A percentile compares a stretch with the other conserved stretches of the same genome.
Conservation (phyloP, 2,113 vertebrate genomes). For the Haemorhous mexicanus region DNA sequence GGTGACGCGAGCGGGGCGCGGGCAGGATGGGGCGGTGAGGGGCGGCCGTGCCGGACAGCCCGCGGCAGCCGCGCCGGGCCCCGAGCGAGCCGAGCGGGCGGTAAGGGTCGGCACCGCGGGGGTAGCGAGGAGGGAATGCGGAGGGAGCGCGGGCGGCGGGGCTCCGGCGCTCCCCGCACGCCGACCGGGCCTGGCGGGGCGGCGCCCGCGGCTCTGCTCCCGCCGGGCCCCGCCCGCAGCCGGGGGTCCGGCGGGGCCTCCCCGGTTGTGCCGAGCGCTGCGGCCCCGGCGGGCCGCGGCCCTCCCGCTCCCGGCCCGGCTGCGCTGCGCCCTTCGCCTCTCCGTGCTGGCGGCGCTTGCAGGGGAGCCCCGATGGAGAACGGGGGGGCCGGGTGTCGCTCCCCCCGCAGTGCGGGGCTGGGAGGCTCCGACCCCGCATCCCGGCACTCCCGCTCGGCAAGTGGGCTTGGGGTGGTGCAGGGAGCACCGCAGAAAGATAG, state of each 20-base stretch:
- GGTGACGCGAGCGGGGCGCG: neutral
- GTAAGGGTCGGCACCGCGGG: too few relatives aligned
- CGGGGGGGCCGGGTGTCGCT: neutral
- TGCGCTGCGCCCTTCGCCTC: neutral
- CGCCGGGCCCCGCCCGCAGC: too few relatives aligned
- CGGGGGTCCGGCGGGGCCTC: neutral
- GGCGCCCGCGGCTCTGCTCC: neutral
- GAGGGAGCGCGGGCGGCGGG: too few relatives aligned
- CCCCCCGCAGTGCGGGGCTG: neutral
- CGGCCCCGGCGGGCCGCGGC: neutral
- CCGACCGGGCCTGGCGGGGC: neutral
- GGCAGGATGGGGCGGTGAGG: neutral
- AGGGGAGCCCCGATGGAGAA: neutral
- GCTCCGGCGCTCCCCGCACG: too few relatives aligned
- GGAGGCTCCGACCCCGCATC: neutral
- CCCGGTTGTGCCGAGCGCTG: neutral
- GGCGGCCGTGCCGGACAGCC: too few relatives aligned
- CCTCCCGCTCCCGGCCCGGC: neutral
- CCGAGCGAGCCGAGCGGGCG: neutral
- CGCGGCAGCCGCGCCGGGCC: neutral
- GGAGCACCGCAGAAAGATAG: rapidly evolving
- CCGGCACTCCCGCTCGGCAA: neutral
- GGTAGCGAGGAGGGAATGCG: too few relatives aligned
- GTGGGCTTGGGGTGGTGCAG: rapidly evolving
- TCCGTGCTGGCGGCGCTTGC: neutral